phyloP scores from a whole-genome alignment of 2,888 invertebrate species.

The Standfussiana lucernea region DNA sequence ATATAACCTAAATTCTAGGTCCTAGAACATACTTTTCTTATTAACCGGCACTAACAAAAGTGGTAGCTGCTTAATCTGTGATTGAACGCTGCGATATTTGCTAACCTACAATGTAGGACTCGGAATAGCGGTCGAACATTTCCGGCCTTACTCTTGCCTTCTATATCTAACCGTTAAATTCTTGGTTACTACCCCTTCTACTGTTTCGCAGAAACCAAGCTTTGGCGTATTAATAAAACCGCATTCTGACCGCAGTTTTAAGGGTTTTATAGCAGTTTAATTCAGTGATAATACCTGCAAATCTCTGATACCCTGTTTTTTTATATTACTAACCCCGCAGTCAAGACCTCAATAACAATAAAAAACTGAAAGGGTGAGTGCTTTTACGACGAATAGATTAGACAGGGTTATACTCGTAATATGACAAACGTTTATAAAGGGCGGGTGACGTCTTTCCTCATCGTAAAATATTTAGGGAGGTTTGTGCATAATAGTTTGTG shows the following conservation, averaged over 20 bases:
- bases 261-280: constrained; percentile 19
- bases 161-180: background rate
- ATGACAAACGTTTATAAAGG: constrained; percentile 32
- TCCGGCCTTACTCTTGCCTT: no score
- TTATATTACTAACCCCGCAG: constrained; percentile 9
- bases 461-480: constrained; percentile 36
- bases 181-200: background rate
- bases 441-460: constrained; percentile 1
- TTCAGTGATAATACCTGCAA: constrained; percentile 16
- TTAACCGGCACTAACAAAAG: background rate
- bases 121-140: background rate
- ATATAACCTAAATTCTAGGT: no score
- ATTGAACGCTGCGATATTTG: constrained; percentile 6
- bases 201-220: background rate
- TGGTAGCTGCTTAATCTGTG: no score
- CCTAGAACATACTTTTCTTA: background rate
- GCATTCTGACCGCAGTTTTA: background rate
- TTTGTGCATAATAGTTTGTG: constrained; percentile 23
- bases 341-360: constrained; percentile 46
- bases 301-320: background rate
- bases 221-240: background rate
- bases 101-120: background rate
- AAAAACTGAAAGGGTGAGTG: constrained; percentile 22
- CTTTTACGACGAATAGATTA: constrained; percentile 32
- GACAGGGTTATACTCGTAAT: constrained; percentile 29